Percentiles rank a stretch among this genome's conserved stretches.
Evolutionary conservation across 1,140 invertebrate genomes (phyloP).

Genomic region (Pissodes strobi): DNA sequence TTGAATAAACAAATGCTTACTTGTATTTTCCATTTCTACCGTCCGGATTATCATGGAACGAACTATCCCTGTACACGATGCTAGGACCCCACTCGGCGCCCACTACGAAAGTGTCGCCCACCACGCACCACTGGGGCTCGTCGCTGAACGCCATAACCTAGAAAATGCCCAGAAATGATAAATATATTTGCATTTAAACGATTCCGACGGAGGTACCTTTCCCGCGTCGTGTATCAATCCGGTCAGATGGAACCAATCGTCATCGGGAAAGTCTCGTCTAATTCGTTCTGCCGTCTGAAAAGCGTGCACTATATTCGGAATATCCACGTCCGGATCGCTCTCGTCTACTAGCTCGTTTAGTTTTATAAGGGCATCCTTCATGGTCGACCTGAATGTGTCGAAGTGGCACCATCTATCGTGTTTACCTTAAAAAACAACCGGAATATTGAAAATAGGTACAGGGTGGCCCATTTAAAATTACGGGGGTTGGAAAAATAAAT

Average conservation of each 20-base stretch:
- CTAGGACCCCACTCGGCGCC: slow-evolving; percentile 83
- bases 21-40: slow-evolving; percentile 78
- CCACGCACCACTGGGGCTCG: slow-evolving; percentile 94
- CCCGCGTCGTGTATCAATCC: slow-evolving; percentile 95
- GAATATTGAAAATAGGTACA: too few species aligned
- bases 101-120: slow-evolving; percentile 95
- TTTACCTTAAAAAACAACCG: slow-evolving; percentile 47
- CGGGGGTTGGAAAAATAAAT: too few species aligned
- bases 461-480: too few species aligned
- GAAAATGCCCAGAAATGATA: too few species aligned
- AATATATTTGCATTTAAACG: slow-evolving; percentile 1
- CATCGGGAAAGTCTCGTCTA: slow-evolving; percentile 78
- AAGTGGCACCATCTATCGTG: slow-evolving; percentile 79
- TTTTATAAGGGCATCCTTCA: slow-evolving; percentile 85
- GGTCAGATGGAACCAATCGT: slow-evolving; percentile 94
- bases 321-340: slow-evolving; percentile 88
- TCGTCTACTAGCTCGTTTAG: slow-evolving; percentile 93
- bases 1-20: slow-evolving; percentile 61
- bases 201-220: slow-evolving; percentile 70
- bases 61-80: slow-evolving; percentile 89
- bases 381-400: slow-evolving; percentile 78
- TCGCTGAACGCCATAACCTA: slow-evolving; percentile 91
- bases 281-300: slow-evolving; percentile 97
- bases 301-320: slow-evolving; percentile 94
- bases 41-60: slow-evolving; percentile 85